Base-by-base conservation (phyloP, 1,140 invertebrate species). In the Pseudomyrmex gracilis region DNA sequence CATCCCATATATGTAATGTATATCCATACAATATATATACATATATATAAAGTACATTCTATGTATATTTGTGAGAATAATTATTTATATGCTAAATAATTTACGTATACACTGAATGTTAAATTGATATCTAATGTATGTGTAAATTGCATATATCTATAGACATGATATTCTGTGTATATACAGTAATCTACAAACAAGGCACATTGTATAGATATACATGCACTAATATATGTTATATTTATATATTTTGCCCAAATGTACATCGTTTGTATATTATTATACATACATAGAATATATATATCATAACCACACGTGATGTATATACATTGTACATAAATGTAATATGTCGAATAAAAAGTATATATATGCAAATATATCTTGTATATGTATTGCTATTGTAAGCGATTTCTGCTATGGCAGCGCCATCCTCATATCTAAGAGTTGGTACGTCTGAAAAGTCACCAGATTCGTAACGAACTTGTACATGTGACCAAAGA, bases 81-180 rank as follows among this genome's bases (percentile, higher is more conserved):
- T n/a, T n/a, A n/a, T n/a, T 20, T 60, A 60, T 12, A 60, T 60
- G 58, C 24, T 20, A 60, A 20, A 24, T 60, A 60, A 22, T 60
- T 60, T 60, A 60, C 58, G 22, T 60, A 60, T 60, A 60, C 58
- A 60, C 7, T 20, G 22, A 63, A 63, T 63, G n/a, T 63, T 43
- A 15, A 43, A 43, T 24, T 63, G 4, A 63, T 24, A 63, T 63
- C 13, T 24, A 63, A 63, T 63, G 60, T 63, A 63, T 24, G 1
- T 43, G 24, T 34, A 63, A 63, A 63, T 61, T 61, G 60, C 24
- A 63, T 63, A 34, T n/a, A n/a, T n/a, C n/a, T n/a, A n/a, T 63
- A 24, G 12, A 34, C 4, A 60, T 63, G 4, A 34, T 3, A 63
- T 34, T 63, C 24, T 63, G 34, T 24, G 15, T 24, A 63, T 34